Evolutionary conservation across 2,888 invertebrate species (phyloP).

Genomic region (Clusia tigrina): DNA sequence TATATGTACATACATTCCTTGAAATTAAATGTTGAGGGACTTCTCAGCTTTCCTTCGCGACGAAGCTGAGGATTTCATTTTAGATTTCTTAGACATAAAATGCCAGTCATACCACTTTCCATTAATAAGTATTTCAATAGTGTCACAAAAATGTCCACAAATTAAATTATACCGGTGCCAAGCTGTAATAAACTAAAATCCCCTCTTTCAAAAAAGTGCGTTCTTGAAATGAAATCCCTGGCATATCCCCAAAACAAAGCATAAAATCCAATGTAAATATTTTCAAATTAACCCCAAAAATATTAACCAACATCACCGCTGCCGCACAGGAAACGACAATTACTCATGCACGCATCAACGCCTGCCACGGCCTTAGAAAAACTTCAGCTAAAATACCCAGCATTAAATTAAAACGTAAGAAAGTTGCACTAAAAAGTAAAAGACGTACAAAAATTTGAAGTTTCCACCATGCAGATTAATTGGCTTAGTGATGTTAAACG

Average conservation of each 20-base stretch:
- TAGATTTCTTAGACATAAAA: too few relatives aligned
- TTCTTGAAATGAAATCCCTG: not conserved
- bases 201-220: not conserved
- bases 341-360: slow-evolving; percentile 39
- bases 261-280: slow-evolving; percentile 21
- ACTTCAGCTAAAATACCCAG: not conserved
- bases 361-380: not conserved
- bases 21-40: too few relatives aligned
- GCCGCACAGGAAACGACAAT: slow-evolving; percentile 39
- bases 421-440: too few relatives aligned
- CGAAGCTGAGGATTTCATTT: too few relatives aligned
- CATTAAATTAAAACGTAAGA: too few relatives aligned
- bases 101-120: not conserved
- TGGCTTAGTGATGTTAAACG: too few relatives aligned
- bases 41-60: too few relatives aligned
- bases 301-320: not conserved
- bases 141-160: not conserved
- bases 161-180: not conserved
- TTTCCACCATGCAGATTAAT: too few relatives aligned
- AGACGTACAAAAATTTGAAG: too few relatives aligned
- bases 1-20: too few relatives aligned
- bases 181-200: not conserved
- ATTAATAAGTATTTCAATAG: not conserved
- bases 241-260: slow-evolving; percentile 5
- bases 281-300: slow-evolving; percentile 22